Evolutionary conservation across 1,140 invertebrate genomes (phyloP).

Genomic region (Venustaconcha ellipsiformis): DNA sequence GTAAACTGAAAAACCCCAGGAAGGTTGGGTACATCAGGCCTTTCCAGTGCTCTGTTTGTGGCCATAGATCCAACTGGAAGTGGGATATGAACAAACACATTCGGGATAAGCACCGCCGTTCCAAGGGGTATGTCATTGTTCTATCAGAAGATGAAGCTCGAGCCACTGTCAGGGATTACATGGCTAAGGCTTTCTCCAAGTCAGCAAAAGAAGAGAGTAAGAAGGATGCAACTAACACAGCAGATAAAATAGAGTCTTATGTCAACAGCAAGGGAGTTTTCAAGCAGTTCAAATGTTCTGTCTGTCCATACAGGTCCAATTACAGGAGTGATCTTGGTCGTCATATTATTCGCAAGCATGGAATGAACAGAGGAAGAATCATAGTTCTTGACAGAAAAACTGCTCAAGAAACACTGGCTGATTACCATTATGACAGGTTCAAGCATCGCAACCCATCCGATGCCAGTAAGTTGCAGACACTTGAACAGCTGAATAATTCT

Average conservation of each 20-base stretch:
- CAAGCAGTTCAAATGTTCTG: conserved; percentile 62
- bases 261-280: conserved; percentile 21
- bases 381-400: conserved; percentile 43
- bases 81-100: conserved; percentile 86
- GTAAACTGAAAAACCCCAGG: conserved; percentile 42
- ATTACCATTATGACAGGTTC: conserved; percentile 45
- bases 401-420: conserved; percentile 44
- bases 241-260: background rate
- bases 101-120: conserved; percentile 47
- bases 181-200: conserved; percentile 17
- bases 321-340: conserved; percentile 61
- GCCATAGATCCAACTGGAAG: conserved; percentile 93
- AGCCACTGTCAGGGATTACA: conserved; percentile 75
- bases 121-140: conserved; percentile 75
- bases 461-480: no score
- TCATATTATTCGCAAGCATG: conserved; percentile 63
- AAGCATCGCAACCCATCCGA: background rate
- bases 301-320: conserved; percentile 65
- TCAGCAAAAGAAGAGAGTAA: conserved; percentile 3
- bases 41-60: conserved; percentile 94
- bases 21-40: conserved; percentile 72
- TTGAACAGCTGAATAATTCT: no score
- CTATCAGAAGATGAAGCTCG: conserved; percentile 91
- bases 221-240: background rate
- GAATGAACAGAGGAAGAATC: conserved; percentile 35